phyloP scores from a whole-genome alignment of 1,140 invertebrate species.

The Solenopsis fugax region DNA sequence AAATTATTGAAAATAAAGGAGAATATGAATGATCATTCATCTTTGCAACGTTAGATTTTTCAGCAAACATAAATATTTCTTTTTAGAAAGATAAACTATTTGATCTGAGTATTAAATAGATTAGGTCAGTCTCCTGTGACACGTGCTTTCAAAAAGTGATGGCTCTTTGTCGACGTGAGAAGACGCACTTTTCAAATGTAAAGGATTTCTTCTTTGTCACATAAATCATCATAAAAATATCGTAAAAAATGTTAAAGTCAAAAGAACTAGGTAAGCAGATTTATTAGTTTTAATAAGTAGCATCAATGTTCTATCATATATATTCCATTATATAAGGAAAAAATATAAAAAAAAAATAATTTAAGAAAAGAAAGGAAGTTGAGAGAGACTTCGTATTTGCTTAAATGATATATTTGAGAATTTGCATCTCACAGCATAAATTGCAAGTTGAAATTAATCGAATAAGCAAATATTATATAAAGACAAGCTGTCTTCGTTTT shows the following conservation, averaged over 20 bases:
- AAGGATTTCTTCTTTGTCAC: background rate
- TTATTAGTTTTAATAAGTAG: background rate
- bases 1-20: too few relatives aligned
- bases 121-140: background rate
- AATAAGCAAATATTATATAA: background rate
- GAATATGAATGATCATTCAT: too few relatives aligned
- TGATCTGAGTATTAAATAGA: constrained; percentile 19
- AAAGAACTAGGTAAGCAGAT: background rate
- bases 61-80: background rate
- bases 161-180: background rate
- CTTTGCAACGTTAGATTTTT: background rate
- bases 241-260: background rate
- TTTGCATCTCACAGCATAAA: background rate
- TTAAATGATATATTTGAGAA: background rate
- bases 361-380: background rate
- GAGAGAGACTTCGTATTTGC: background rate
- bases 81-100: background rate
- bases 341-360: background rate
- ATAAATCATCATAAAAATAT: constrained; percentile 8
- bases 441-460: background rate
- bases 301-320: background rate
- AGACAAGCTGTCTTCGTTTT: background rate
- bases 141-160: background rate
- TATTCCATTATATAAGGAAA: too few relatives aligned
- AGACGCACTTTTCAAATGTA: background rate